These are phyloP conservation scores for Ptychochromis oligacanthus DNA, from an alignment of 2,113 vertebrate species.

Conservation along the genomic window DNA sequence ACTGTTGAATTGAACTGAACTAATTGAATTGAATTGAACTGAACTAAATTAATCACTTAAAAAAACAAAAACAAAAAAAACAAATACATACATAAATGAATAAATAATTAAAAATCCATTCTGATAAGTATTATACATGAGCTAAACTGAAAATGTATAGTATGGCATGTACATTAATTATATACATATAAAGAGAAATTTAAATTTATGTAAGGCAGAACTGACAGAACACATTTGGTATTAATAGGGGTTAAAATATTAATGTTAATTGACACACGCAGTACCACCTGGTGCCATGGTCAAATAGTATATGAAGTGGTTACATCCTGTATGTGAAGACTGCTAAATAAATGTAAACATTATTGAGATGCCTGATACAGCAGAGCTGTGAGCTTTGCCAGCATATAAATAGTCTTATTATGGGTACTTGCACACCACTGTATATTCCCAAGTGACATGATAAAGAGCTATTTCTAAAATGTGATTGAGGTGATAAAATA, in stretches of 20 bases:
- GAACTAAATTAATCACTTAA: too few relatives aligned
- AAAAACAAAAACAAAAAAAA: too few relatives aligned
- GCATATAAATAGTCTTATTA: constrained; percentile 38
- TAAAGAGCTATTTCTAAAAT: neutral
- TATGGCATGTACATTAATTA: neutral
- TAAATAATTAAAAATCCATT: neutral
- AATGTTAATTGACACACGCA: neutral
- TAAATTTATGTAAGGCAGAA: neutral
- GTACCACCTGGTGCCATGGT: neutral
- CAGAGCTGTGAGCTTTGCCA: neutral
- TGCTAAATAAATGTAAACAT: constrained; percentile 25
- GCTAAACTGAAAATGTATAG: neutral
- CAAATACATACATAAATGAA: too few relatives aligned
- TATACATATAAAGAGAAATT: neutral
- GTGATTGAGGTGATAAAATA: neutral
- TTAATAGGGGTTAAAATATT: neutral
- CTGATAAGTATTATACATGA: neutral
- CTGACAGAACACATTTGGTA: neutral
- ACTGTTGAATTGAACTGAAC: too few relatives aligned
- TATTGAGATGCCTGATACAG: constrained; percentile 25
- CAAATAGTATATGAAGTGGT: constrained; percentile 5
- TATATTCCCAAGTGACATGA: constrained; percentile 13
- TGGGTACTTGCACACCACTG: neutral
- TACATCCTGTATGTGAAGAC: neutral
- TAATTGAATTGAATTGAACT: too few relatives aligned